Evolutionary conservation across 2,797 vertebrate genomes (phyloP), one percentile per base, ranked within the genome.

Genomic region (Sebastes hubbsi): DNA sequence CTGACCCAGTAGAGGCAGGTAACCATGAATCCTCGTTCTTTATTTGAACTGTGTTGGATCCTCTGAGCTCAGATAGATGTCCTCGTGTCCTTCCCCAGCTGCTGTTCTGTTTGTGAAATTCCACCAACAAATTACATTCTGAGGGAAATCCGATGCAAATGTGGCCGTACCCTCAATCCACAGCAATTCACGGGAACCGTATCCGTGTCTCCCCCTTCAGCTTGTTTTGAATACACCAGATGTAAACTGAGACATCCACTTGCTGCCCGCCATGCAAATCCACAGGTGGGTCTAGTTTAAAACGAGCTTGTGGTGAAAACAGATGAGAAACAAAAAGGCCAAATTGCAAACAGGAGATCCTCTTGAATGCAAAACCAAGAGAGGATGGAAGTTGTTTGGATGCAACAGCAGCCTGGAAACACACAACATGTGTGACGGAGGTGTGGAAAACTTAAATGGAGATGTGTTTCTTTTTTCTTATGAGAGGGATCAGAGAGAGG

Each of bases 231-330:
- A 72, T 42, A 2, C 34, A 29, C 72, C 86, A 85, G 81, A 88
- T 87, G 84, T 84, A 85, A 80, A 75, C 54, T 77, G 7, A 67
- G 70, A 72, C 80, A 38, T 73, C 63, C n/a, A 2, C 58, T 73
- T 32, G 6, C 81, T 72, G 77, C 69, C 70, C 55, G 4, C 73
- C 84, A 85, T 88, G 88, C 87, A 78, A 79, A 90, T 84, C 73
- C 82, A 82, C 88, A 90, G 87, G 87, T 90, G 90, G 83, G 82
- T 80, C 77, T 83, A 32, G 75, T 91, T 91, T 87, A 58, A 38
- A 75, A 42, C 12, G 54, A 83, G 76, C 64, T 60, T 77, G 82
- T 75, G 86, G 87, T 85, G 56, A 82, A 78, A 34, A 38, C 27
- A n/a, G 54, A 46, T 5, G 60, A 86, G 85, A 75, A 79, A 87